Evolutionary conservation across 2,797 vertebrate genomes (phyloP).

Genomic region (Melopsittacus undulatus): DNA sequence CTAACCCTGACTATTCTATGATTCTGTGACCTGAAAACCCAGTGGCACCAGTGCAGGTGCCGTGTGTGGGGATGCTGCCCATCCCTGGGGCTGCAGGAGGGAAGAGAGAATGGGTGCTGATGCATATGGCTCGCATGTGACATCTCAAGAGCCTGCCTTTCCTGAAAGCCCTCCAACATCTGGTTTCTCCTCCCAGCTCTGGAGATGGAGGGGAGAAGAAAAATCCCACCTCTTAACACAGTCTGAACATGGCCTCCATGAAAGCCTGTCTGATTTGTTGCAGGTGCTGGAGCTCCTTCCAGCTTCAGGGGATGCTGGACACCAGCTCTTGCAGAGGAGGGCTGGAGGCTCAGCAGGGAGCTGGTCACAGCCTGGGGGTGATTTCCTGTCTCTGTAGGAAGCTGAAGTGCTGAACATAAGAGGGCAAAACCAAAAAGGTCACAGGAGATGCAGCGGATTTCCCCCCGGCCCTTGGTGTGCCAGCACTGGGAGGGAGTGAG

Average conservation of each 20-base stretch:
- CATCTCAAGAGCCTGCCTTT: slow-evolving; percentile 49
- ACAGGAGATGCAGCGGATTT: not conserved
- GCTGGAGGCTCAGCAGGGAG: not conserved
- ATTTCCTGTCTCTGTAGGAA: not conserved
- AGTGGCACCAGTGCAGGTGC: not conserved
- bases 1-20: not conserved
- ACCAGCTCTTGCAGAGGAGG: not conserved
- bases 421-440: not conserved
- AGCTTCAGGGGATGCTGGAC: slow-evolving; percentile 15
- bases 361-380: accelerated
- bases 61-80: not conserved
- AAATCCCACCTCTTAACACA: slow-evolving; percentile 62
- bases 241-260: slow-evolving; percentile 21
- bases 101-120: not conserved
- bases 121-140: slow-evolving; percentile 61
- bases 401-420: not conserved
- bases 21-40: not conserved
- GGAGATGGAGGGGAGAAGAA: slow-evolving; percentile 28
- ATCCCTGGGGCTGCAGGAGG: not conserved
- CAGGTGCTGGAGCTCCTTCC: not conserved
- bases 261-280: slow-evolving; percentile 42
- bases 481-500: not conserved
- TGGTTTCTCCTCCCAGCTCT: slow-evolving; percentile 52
- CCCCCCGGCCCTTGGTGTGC: not conserved
- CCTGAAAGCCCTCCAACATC: slow-evolving; percentile 59